Evolutionary conservation across 1,140 invertebrate species (phyloP), one percentile per base, ranked within the genome.

Genomic region (Drosophila burlai): DNA sequence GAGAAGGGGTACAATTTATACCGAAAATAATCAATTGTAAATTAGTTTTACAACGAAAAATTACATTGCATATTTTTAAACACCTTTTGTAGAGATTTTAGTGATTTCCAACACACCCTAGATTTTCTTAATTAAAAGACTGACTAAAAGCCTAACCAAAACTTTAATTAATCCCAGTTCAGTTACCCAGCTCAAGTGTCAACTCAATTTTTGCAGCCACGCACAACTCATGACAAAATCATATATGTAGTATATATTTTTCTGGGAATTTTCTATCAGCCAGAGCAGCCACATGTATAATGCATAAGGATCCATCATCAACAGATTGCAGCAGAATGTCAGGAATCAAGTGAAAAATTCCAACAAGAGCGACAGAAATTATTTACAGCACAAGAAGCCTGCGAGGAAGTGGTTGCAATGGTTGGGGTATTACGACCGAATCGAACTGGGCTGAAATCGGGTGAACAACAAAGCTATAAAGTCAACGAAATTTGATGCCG

Each of bases 401-500:
- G 57, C 24, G 64, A 61, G 31, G 34, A 46, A 4, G 31, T n/a
- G 29, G 9, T 11, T 13, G 31, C 34, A 11, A 36, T 36, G 34
- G 34, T 36, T 36, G 34, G 43, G 34, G 13, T 4, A n/a, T 13
- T 5, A 15, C 38, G 29, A 68, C 21, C 31, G 24, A 34, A 54
- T 8, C 31, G 31, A 68, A 46, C 61, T 36, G 26, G 29, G 5
- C 40, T 69, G 64, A 58, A 43, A 29, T 50, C 43, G 69, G 47
- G 38, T 38, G 45, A 61, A 73, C 69, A 73, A 73, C 69, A 73
- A 73, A 73, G 71, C 73, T 64, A 75, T 75, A 75, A 75, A 76
- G 71, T 76, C 68, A 76, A 59, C 69, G 46, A 65, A 72, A 60
- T 63, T 62, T 80, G 57, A 82, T 82, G 67, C 63, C 75, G 52